Base-by-base conservation (phyloP, 92 coral and sea anemone genomes). In the Galaxea fascicularis region DNA sequence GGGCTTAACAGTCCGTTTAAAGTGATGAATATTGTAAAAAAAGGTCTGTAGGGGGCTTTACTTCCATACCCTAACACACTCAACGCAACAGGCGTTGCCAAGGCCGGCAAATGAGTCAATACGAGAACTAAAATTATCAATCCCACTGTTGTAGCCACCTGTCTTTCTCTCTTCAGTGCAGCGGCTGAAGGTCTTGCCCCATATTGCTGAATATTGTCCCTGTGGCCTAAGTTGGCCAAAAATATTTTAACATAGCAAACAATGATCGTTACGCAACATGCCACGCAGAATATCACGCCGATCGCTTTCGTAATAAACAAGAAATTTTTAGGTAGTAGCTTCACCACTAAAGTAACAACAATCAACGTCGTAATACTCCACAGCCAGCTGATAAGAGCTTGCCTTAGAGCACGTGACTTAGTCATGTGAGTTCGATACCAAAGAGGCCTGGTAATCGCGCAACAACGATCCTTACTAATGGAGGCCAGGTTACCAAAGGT, bases 361-460 rank as follows among this genome's bases (percentile, higher is more conserved):
- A 39, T 0, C 13, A 59, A 18, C 3, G 66, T n/a, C 6, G 29
- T 22, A 35, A 21, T 13, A 58, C 85, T 35, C 30, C 10, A 10
- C 5, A 21, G 18, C 85, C 85, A 70, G 57, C 54, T 69, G 31
- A 16, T 60, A 9, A 24, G 1, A 25, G 67, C 41, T 35, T 54
- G 28, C 57, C 54, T 67, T 6, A 52, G 1, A 0, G 78, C 71
- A 26, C 59, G 86, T 82, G 71, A 56, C 69, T 4, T 31, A 24
- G 54, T 82, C 59, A 56, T 44, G 85, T 81, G 56, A 70, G 1
- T 71, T 51, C 27, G 25, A 31, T 69, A 81, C 86, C 86, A 81
- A 17, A 9, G 39, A 41, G 86, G 86, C 45, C 66, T 69, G 57
- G 44, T 81, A 9, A 71, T 27, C 11, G 86, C 86, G 27, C 28